Conservation (phyloP, 2,113 vertebrate species). For the Amblyopsis rosae region DNA sequence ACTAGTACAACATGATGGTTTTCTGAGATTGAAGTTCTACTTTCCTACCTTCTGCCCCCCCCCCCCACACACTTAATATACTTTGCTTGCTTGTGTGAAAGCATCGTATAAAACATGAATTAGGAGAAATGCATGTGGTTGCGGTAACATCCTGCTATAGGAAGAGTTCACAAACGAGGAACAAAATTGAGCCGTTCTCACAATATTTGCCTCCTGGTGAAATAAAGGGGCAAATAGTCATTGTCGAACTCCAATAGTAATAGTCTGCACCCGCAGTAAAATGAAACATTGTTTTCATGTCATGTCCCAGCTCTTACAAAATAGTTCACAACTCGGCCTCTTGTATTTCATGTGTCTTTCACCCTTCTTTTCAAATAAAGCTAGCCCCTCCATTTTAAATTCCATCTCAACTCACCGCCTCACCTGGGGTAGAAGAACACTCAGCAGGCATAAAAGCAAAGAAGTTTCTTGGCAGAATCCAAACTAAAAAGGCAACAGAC, state of each 20-base stretch:
- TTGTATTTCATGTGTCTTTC: slow-evolving; percentile 8
- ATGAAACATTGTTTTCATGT: slow-evolving; percentile 27
- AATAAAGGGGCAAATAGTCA: background rate
- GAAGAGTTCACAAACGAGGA: background rate
- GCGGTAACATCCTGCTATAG: background rate
- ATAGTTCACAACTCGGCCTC: slow-evolving; percentile 9
- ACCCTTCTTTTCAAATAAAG: slow-evolving; percentile 33
- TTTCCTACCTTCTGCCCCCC: background rate
- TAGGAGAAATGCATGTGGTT: background rate
- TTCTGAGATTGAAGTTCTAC: slow-evolving; percentile 34
- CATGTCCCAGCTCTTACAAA: slow-evolving; percentile 5
- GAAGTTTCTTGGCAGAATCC: slow-evolving; percentile 22
- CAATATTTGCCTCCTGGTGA: background rate
- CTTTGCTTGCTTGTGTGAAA: slow-evolving; percentile 34
- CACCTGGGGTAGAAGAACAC: slow-evolving; percentile 34
- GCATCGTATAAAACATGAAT: slow-evolving; percentile 53
- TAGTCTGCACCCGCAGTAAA: slow-evolving; percentile 10
- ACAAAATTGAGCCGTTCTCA: no score
- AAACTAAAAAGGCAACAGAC: slow-evolving; percentile 43
- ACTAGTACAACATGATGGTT: slow-evolving; percentile 49
- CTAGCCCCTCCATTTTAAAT: slow-evolving; percentile 30
- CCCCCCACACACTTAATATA: slow-evolving; percentile 16
- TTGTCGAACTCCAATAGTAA: background rate
- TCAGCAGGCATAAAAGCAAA: slow-evolving; percentile 34
- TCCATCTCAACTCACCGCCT: slow-evolving; percentile 34